phyloP scores from a whole-genome alignment of 2,113 vertebrate genomes.

The Syngnathus scovelli region DNA sequence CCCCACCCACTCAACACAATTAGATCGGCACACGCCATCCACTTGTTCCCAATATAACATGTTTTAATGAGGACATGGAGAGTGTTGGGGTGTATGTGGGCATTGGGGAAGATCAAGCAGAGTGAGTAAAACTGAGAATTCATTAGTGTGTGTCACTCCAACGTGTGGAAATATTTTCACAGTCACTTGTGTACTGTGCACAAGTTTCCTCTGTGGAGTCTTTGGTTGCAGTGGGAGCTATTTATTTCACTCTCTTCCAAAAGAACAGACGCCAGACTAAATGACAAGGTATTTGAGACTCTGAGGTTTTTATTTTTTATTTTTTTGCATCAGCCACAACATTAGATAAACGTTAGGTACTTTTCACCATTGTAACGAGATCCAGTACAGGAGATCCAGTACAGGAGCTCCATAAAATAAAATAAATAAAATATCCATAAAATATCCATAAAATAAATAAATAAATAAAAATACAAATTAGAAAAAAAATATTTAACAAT shows the following conservation, averaged over 20 bases:
- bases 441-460: too few species aligned
- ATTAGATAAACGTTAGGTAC: not conserved
- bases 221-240: constrained; percentile 33
- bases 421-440: too few species aligned
- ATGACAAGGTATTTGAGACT: not conserved
- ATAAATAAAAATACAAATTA: too few species aligned
- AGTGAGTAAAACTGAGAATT: constrained; percentile 27
- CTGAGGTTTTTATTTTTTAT: too few species aligned
- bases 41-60: constrained; percentile 2
- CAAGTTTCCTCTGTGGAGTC: constrained; percentile 31
- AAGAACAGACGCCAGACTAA: not conserved
- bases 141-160: constrained; percentile 45
- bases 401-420: too few species aligned
- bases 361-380: too few species aligned
- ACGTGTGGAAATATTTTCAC: constrained; percentile 38
- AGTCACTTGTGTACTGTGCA: constrained; percentile 24
- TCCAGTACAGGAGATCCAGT: too few species aligned
- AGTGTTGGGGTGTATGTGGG: constrained; percentile 4
- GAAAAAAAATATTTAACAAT: too few species aligned
- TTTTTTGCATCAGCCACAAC: not conserved
- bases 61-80: constrained; percentile 45
- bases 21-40: not conserved
- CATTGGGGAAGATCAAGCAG: constrained; percentile 18
- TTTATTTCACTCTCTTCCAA: constrained; percentile 38
- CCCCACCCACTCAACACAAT: not conserved